Evolutionary conservation across 2,888 invertebrate species (phyloP), one percentile per base, ranked within the genome.

Genomic region (Zygogramma bicolorata): DNA sequence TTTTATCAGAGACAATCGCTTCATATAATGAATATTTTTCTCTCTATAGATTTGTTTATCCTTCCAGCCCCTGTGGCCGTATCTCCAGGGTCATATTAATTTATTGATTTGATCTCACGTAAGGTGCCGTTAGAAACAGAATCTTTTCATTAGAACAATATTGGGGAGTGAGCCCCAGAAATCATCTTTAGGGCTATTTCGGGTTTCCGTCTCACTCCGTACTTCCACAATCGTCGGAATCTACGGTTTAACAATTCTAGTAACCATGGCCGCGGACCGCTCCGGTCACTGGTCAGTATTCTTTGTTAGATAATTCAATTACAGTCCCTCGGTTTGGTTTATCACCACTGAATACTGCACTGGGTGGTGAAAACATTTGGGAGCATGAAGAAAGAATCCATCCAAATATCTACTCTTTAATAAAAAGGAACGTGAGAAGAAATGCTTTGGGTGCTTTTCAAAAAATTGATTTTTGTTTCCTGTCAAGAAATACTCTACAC

Each of bases 291-390:
- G 74, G 85, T 85, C 85, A 85, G 82, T 84, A 82, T 84, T 84
- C 84, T 84, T 85, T 84, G 84, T 79, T 79, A 79, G 84, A 78
- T 86, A 86, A 86, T 86, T 86, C 84, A 84, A 86, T 86, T 86
- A 86, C 76, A 18, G 20, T 70, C 73, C 68, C 71, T 67, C 67
- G 69, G 63, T 71, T 68, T 60, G 68, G 53, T 69, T 70, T 38
- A 58, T 61, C 31, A 40, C 42, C 67, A 49, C 15, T 42, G 62
- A 62, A 66, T 70, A 53, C n/a, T n/a, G n/a, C 53, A 70, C 53
- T 22, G 65, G 53, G 65, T 60, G 65, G 63, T 65, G 65, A 34
- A 31, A 49, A 42, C 10, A 46, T 70, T 22, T 65, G 69, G 53
- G 49, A 62, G 60, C 25, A 38, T 20, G 42, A 6, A 42, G 15